Conservation (phyloP, 53 echinoderm and acorn worm genomes). For the Mesocentrotus franciscanus region DNA sequence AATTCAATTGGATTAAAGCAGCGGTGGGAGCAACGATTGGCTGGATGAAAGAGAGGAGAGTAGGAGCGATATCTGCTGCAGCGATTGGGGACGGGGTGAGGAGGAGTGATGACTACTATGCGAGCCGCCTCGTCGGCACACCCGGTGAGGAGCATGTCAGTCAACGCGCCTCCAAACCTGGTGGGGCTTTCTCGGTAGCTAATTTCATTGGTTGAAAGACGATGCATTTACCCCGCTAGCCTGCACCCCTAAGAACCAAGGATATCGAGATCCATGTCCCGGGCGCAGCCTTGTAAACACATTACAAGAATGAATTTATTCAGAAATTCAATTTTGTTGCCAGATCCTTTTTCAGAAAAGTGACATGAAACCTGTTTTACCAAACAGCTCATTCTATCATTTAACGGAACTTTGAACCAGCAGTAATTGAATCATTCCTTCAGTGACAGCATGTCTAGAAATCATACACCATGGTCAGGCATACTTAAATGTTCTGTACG, state of each 20-base stretch:
- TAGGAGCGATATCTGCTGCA: neutral
- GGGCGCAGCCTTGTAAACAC: constrained; percentile 4
- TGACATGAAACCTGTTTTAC: constrained; percentile 37
- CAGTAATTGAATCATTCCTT: constrained; percentile 25
- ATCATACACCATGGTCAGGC: neutral
- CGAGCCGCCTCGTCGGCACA: constrained; percentile 22
- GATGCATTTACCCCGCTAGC: neutral
- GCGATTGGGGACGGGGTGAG: neutral
- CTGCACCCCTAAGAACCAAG: neutral
- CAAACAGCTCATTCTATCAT: constrained; percentile 14
- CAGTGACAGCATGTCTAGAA: neutral
- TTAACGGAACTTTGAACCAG: constrained; percentile 28
- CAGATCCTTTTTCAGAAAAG: neutral
- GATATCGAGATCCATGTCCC: neutral
- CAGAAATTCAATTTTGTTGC: constrained; percentile 40
- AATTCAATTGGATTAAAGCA: constrained; percentile 11
- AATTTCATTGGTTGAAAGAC: constrained; percentile 58
- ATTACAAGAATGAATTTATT: constrained; percentile 20
- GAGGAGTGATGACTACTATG: constrained; percentile 1
- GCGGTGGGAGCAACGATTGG: neutral
- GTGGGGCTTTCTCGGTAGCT: constrained; percentile 45
- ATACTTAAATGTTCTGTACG: neutral
- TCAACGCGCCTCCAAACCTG: constrained; percentile 43
- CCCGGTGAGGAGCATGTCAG: neutral
- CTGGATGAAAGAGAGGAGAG: neutral